Evolutionary conservation across 2,888 invertebrate genomes (phyloP).

Genomic region (Zhengitettix transpicula): DNA sequence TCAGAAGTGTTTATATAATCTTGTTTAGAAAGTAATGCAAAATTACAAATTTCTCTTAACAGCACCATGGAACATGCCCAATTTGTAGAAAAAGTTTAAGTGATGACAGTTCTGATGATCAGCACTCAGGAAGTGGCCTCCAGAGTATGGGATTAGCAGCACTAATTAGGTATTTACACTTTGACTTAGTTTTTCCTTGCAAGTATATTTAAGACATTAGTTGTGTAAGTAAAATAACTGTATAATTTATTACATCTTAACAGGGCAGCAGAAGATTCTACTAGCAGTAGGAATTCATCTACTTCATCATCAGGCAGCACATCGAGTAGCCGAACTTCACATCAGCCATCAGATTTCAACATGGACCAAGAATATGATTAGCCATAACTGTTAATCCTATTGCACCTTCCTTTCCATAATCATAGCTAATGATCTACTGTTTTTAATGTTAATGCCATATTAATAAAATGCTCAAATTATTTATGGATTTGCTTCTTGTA

Average conservation of each 20-base stretch:
- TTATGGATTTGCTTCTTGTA: no score
- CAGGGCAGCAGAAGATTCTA: constrained; percentile 9
- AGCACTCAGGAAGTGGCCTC: no score
- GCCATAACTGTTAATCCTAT: background rate
- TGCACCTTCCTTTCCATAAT: no score
- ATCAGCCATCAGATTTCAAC: constrained; percentile 8
- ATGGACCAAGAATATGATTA: constrained; percentile 12
- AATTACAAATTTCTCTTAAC: constrained; percentile 5
- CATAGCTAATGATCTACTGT: no score
- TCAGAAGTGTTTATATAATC: no score
- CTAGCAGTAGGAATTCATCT: constrained; percentile 9
- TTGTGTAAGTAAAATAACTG: no score
- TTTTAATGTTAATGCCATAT: no score
- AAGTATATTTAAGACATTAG: no score
- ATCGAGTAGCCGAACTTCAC: constrained; percentile 4
- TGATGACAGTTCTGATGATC: constrained; percentile 27
- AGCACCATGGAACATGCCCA: constrained; percentile 81
- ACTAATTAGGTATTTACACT: constrained; percentile 16
- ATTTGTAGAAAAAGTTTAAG: constrained; percentile 71
- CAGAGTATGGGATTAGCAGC: constrained; percentile 16
- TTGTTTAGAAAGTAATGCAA: no score
- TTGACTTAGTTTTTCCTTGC: background rate
- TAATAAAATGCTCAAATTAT: no score
- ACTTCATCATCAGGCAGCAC: constrained; percentile 7
- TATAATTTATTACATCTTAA: background rate